phyloP scores from a whole-genome alignment of 2,888 invertebrate species.

The Synanthedon vespiformis region DNA sequence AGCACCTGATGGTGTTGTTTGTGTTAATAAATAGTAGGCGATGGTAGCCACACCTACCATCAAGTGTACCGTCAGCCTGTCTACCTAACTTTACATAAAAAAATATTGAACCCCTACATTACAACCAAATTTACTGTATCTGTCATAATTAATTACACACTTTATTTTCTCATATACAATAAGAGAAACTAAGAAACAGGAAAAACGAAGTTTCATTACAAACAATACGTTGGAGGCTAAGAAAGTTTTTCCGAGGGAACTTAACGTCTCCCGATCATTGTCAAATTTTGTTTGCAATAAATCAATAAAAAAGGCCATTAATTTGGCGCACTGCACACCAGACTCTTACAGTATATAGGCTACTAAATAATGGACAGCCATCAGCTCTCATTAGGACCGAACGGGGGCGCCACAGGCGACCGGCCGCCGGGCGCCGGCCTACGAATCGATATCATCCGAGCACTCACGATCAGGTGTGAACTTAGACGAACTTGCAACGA shows the following conservation, averaged over 20 bases:
- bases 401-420: slow-evolving; percentile 60
- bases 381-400: slow-evolving; percentile 57
- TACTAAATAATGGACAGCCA: slow-evolving; percentile 65
- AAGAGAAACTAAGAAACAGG: too few relatives aligned
- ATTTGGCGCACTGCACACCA: slow-evolving; percentile 48
- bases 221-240: neutral
- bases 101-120: too few relatives aligned
- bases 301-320: slow-evolving; percentile 64
- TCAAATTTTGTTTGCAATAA: slow-evolving; percentile 57
- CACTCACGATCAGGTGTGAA: slow-evolving; percentile 27
- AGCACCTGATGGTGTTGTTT: too few relatives aligned
- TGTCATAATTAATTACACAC: too few relatives aligned
- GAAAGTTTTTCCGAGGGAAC: neutral
- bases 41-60: too few relatives aligned
- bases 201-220: too few relatives aligned
- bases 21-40: too few relatives aligned
- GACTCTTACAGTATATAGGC: slow-evolving; percentile 27
- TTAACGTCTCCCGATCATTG: slow-evolving; percentile 32
- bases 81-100: too few relatives aligned
- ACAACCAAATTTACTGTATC: too few relatives aligned
- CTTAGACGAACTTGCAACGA: slow-evolving; percentile 20
- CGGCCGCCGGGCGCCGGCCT: slow-evolving; percentile 47
- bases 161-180: too few relatives aligned
- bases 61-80: too few relatives aligned
- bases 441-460: slow-evolving; percentile 44